Base-by-base conservation (phyloP, 1,140 invertebrate genomes). In the Neodiprion virginianus region DNA sequence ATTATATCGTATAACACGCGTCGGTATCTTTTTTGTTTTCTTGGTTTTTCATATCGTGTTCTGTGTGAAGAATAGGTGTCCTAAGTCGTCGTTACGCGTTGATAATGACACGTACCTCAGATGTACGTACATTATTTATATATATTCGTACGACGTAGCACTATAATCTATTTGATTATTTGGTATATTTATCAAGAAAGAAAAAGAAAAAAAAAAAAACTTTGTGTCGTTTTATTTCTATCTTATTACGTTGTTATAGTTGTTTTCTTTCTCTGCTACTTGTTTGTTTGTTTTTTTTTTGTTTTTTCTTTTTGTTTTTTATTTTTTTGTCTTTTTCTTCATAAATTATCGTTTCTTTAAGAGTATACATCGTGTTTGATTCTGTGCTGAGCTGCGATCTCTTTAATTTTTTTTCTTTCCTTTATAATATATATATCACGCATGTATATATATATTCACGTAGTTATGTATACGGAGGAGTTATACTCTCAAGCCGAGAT, bases 311-410 rank as follows among this genome's bases (percentile, higher is more conserved):
- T 8, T 72, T 77, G 11, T 71, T 71, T 47, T 71, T 69, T 71
- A 14, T 71, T 47, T 47, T 48, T n/a, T n/a, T 21, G 1, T 49
- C 17, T 4, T 71, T 47, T 47, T 71, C 47, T 21, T 69, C 67
- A 12, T 14, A 10, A 72, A 69, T 73, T 74, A 78, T 67, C 72
- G 67, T 74, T 76, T 76, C 69, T 28, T 71, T 76, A 73, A 67
- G 75, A 79, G 79, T 82, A 79, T 82, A 81, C 80, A 82, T 80
- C 79, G 72, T 80, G 79, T 88, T 88, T 85, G 85, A 87, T 87
- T 88, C 79, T 81, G 82, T 80, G 81, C 80, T 83, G 79, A 83
- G 77, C 79, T 80, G 79, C 83, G 17, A 21, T 21, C 17, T 21
- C 17, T 21, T 21, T 1, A 21, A 21, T 21, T 21, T 21, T 21